Percentiles rank a stretch among this genome's conserved stretches.
Conservation (phyloP, 2,797 vertebrate genomes). For the Rhabdomys pumilio region DNA sequence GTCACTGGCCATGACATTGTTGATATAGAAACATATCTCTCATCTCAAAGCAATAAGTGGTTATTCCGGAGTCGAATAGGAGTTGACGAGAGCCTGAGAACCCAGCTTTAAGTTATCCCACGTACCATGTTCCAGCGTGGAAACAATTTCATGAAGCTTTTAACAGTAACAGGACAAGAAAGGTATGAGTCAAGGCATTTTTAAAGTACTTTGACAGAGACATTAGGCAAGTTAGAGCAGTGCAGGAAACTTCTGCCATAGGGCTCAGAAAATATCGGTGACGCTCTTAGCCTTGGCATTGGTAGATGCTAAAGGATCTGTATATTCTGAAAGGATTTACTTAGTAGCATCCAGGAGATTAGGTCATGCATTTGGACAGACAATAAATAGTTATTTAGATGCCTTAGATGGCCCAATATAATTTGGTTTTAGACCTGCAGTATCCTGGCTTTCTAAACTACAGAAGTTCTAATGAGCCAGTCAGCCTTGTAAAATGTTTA, state of each 20-base stretch:
- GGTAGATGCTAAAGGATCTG: background rate
- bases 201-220: background rate
- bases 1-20: background rate
- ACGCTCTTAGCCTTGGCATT: background rate
- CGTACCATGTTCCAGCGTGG: background rate
- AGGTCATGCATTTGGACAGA: background rate
- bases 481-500: background rate
- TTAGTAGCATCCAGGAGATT: background rate
- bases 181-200: background rate
- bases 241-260: background rate
- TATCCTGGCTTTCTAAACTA: background rate
- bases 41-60: background rate
- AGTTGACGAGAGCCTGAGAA: background rate
- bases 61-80: background rate
- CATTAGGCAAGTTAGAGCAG: background rate
- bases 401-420: background rate
- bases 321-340: background rate
- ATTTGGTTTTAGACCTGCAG: background rate
- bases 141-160: background rate
- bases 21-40: background rate
- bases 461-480: background rate
- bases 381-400: background rate
- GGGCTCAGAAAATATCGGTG: background rate
- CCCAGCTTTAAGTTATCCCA: background rate
- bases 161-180: background rate